A percentile compares a stretch with the other conserved stretches of the same genome.
These are phyloP conservation scores for Cephus pulcher DNA, from an alignment of 2,888 invertebrate genomes.

Conservation along the genomic window DNA sequence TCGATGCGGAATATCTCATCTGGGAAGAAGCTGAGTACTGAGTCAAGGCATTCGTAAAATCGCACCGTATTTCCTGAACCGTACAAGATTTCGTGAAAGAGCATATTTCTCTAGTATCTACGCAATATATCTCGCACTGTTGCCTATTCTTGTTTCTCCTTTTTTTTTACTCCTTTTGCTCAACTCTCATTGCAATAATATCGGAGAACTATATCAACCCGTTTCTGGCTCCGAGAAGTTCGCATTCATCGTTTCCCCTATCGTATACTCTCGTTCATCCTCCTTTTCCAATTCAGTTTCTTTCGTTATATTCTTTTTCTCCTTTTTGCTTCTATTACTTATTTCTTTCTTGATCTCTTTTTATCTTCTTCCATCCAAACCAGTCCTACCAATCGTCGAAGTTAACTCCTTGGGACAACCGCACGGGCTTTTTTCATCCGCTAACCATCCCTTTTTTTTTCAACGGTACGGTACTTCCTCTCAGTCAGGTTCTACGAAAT, in stretches of 20 bases:
- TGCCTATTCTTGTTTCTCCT: not conserved
- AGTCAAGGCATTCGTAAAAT: not conserved
- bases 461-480: not conserved
- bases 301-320: not conserved
- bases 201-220: not conserved
- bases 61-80: not conserved
- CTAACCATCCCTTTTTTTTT: not conserved
- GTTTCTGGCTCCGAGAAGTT: not conserved
- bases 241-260: not conserved
- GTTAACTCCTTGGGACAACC: not conserved
- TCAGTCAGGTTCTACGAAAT: not conserved
- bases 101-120: not conserved
- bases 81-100: not conserved
- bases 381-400: not conserved
- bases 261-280: not conserved
- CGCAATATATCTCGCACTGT: not conserved
- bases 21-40: not conserved
- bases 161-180: not conserved
- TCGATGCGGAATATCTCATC: not conserved
- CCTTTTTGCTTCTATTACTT: not conserved
- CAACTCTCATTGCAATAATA: not conserved
- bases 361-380: not conserved
- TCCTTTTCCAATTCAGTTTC: not conserved
- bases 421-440: not conserved
- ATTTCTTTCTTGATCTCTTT: not conserved